Conservation (phyloP, 2,113 vertebrate genomes). For the Engystomops pustulosus region DNA sequence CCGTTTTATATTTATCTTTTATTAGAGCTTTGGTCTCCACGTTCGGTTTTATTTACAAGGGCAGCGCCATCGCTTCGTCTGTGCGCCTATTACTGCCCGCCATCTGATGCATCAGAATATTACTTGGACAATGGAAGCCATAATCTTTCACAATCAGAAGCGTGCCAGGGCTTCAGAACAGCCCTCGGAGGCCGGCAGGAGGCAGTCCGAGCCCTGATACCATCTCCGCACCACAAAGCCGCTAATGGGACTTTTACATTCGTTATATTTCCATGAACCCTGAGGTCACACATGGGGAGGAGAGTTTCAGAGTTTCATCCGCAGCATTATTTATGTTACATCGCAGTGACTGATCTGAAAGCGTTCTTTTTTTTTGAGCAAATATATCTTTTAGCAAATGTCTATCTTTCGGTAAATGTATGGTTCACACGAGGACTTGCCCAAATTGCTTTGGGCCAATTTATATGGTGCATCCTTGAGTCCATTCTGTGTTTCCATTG, state of each 20-base stretch:
- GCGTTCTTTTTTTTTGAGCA: no score
- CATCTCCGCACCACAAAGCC: background rate
- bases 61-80: conserved; percentile 11
- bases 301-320: no score
- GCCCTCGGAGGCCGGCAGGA: background rate
- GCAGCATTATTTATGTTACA: no score
- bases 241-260: background rate
- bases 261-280: no score
- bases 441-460: no score
- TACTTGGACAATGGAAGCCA: conserved; percentile 33
- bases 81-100: conserved; percentile 20
- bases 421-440: no score
- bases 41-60: conserved; percentile 51
- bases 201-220: background rate
- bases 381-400: no score
- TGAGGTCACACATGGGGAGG: no score
- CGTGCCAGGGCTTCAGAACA: conserved; percentile 7
- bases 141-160: conserved; percentile 46
- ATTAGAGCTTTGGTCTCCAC: conserved; percentile 20
- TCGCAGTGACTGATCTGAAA: no score
- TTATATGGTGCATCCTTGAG: no score
- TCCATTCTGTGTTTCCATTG: no score
- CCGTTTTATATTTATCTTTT: background rate
- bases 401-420: no score
- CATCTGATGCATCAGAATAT: conserved; percentile 43